phyloP scores from a whole-genome alignment of 2,888 invertebrate species.

The Amiota mariae region DNA sequence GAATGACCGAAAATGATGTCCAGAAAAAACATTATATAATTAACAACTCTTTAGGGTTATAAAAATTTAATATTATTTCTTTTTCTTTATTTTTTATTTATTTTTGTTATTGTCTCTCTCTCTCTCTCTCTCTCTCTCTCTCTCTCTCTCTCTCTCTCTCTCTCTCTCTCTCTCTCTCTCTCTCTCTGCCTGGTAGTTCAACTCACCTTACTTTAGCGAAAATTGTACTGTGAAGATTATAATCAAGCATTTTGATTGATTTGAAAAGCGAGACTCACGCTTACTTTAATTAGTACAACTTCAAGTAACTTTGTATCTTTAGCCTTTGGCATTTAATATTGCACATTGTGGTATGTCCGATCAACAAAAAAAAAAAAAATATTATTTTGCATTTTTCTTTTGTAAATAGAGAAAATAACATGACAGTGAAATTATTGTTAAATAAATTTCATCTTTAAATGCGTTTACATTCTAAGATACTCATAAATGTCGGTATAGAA shows the following conservation, averaged over 20 bases:
- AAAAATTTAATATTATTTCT: constrained; percentile 64
- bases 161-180: no score
- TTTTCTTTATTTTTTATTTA: background rate
- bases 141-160: no score
- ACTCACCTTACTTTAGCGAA: constrained; percentile 33
- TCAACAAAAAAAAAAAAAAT: constrained; percentile 21
- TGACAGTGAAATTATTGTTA: constrained; percentile 43
- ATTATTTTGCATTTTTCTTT: constrained; percentile 33
- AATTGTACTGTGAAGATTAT: constrained; percentile 63
- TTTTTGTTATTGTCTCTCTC: no score
- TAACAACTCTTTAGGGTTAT: constrained; percentile 51
- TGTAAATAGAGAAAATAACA: constrained; percentile 33
- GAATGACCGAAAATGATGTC: no score
- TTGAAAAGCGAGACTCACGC: constrained; percentile 6
- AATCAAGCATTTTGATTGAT: constrained; percentile 57
- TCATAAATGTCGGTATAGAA: background rate
- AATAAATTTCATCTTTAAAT: constrained; percentile 43
- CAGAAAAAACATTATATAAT: constrained; percentile 37
- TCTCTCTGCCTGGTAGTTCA: constrained; percentile 33
- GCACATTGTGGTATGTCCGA: constrained; percentile 5
- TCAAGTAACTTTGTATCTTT: background rate
- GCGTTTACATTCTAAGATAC: background rate
- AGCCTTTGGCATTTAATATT: background rate
- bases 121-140: no score
- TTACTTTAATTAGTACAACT: constrained; percentile 50